Conservation (phyloP, 2,888 invertebrate species). For the Ashinkailepas kermadecensis region DNA sequence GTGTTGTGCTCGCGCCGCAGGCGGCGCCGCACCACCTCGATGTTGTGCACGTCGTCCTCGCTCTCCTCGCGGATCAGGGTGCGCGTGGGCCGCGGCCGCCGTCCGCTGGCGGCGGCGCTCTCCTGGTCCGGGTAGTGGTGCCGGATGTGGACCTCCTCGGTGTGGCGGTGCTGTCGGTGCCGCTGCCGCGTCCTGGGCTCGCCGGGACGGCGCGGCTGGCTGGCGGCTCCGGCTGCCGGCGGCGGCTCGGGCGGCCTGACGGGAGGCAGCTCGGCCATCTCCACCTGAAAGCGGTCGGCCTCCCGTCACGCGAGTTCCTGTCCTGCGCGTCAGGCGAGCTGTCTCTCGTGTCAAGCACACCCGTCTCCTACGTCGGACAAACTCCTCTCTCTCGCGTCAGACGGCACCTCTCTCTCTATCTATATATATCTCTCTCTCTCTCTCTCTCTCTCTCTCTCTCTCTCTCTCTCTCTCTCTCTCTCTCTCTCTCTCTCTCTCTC, state of each 20-base stretch:
- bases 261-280: neutral
- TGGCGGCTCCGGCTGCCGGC: neutral
- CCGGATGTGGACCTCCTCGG: constrained; percentile 1
- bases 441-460: no score
- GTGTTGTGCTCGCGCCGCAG: constrained; percentile 1
- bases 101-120: neutral
- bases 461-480: no score
- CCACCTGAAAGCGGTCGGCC: neutral
- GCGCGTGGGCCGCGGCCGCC: neutral
- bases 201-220: neutral
- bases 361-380: no score
- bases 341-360: no score
- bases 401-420: no score
- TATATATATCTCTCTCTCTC: no score
- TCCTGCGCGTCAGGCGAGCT: no score
- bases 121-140: neutral
- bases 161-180: neutral
- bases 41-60: constrained; percentile 4
- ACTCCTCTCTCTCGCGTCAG: no score
- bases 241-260: neutral
- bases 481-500: no score
- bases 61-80: neutral
- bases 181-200: neutral
- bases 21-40: neutral
- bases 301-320: no score